phyloP scores from a whole-genome alignment of 2,888 invertebrate genomes.

The Baronia brevicornis region DNA sequence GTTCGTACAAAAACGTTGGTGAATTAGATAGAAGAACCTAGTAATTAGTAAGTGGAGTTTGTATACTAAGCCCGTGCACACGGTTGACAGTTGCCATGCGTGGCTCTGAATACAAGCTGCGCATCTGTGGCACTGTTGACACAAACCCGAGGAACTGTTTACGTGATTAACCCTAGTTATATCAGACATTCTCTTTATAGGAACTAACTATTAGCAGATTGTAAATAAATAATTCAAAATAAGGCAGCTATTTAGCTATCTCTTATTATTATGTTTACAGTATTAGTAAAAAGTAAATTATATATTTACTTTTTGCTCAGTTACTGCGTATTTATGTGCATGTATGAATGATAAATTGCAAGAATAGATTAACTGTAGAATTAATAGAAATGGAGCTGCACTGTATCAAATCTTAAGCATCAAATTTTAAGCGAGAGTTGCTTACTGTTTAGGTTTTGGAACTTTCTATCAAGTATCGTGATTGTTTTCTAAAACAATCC shows the following conservation, averaged over 20 bases:
- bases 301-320: too few species aligned
- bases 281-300: conserved; percentile 7
- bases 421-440: too few species aligned
- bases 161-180: conserved; percentile 51
- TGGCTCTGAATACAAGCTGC: conserved; percentile 43
- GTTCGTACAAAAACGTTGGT: conserved; percentile 4
- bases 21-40: conserved; percentile 8
- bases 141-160: conserved; percentile 38
- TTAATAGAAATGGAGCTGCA: too few species aligned
- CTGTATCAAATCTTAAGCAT: too few species aligned
- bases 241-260: too few species aligned
- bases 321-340: too few species aligned
- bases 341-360: conserved; percentile 19
- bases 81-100: conserved; percentile 50
- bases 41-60: conserved; percentile 12
- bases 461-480: too few species aligned
- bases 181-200: conserved; percentile 65
- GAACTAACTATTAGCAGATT: conserved; percentile 1
- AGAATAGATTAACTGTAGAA: too few species aligned
- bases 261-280: too few species aligned
- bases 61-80: conserved; percentile 29
- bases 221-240: too few species aligned
- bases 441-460: too few species aligned
- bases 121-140: conserved; percentile 41
- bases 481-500: too few species aligned